Evolutionary conservation across 2,113 vertebrate species (phyloP).

Genomic region (Nothocercus julius): DNA sequence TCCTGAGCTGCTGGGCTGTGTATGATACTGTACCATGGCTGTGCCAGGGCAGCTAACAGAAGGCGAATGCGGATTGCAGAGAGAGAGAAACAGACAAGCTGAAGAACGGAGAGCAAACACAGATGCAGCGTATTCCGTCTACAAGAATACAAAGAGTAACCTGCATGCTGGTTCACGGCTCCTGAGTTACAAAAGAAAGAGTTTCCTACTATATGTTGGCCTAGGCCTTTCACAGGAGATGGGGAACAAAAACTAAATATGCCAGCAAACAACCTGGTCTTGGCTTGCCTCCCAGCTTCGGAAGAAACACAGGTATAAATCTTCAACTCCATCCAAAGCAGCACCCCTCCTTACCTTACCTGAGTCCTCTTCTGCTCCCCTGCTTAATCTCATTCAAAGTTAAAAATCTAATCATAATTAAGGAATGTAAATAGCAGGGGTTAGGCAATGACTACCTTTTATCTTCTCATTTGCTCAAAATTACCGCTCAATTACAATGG

Average conservation of each 20-base stretch:
- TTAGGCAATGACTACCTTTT: constrained; percentile 6
- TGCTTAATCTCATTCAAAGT: not conserved
- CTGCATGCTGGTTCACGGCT: rapidly evolving
- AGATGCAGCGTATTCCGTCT: not conserved
- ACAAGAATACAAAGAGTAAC: not conserved
- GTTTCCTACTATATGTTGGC: not conserved
- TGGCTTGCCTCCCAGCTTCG: not conserved
- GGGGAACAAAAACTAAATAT: not conserved
- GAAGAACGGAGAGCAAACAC: not conserved
- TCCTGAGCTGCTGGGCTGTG: rapidly evolving
- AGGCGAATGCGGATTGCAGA: not conserved
- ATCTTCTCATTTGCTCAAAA: constrained; percentile 31
- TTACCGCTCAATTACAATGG: constrained; percentile 30
- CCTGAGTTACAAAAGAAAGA: not conserved
- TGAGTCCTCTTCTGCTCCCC: not conserved
- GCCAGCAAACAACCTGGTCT: not conserved
- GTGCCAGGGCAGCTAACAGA: not conserved
- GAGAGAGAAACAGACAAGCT: not conserved
- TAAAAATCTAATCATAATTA: not conserved
- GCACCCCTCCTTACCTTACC: not conserved
- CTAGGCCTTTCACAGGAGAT: not conserved
- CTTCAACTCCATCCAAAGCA: not conserved
- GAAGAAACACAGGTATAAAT: not conserved
- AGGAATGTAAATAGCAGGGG: not conserved
- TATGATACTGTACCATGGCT: rapidly evolving